Conservation (phyloP, 1,140 invertebrate genomes). For the Bacillus rossius region DNA sequence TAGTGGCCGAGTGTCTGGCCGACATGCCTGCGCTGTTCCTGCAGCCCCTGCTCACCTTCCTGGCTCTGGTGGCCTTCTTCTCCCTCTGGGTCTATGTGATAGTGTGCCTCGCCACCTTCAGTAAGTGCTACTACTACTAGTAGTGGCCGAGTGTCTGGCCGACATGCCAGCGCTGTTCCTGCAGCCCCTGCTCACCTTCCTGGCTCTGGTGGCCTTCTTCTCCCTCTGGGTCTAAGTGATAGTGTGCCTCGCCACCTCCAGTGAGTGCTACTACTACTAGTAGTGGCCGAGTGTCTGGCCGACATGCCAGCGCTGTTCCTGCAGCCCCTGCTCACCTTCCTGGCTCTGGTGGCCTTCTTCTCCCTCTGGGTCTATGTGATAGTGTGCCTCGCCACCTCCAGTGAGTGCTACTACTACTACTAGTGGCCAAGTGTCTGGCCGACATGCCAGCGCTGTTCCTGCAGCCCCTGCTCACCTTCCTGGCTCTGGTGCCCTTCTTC, state of each 20-base stretch:
- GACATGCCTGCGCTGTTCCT: conserved; percentile 80
- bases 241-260: conserved; percentile 59
- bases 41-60: conserved; percentile 82
- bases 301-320: conserved; percentile 80
- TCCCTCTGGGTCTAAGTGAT: conserved; percentile 81
- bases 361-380: conserved; percentile 81
- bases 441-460: conserved; percentile 80
- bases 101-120: conserved; percentile 59
- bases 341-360: conserved; percentile 71
- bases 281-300: too few relatives aligned
- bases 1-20: too few relatives aligned
- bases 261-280: too few relatives aligned
- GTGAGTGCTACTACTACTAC: too few relatives aligned
- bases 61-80: conserved; percentile 71
- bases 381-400: conserved; percentile 59
- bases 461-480: conserved; percentile 82
- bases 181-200: conserved; percentile 82
- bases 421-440: too few relatives aligned
- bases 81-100: conserved; percentile 81
- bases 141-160: too few relatives aligned
- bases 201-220: conserved; percentile 71
- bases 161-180: conserved; percentile 80
- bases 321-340: conserved; percentile 82
- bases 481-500: conserved; percentile 71
- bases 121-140: too few relatives aligned